Percentiles rank a stretch among this genome's conserved stretches.
Evolutionary conservation across 2,888 invertebrate species (phyloP).

Genomic region (Mechanitis mazaeus): DNA sequence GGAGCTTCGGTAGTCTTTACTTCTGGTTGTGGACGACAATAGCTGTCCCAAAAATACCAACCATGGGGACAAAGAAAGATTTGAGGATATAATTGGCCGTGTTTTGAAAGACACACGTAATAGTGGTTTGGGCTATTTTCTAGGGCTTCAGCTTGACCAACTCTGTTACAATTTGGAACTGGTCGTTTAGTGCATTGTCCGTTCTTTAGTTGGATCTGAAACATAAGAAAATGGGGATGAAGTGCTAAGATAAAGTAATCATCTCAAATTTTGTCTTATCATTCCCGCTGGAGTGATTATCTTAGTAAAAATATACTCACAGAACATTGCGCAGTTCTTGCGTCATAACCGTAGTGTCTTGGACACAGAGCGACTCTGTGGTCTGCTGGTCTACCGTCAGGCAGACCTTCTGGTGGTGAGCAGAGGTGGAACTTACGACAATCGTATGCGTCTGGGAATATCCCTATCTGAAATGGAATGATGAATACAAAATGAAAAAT

Average conservation of each 20-base stretch:
- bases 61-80: constrained; percentile 68
- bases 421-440: constrained; percentile 69
- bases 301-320: constrained; percentile 38
- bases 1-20: constrained; percentile 11
- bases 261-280: too few relatives aligned
- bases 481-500: neutral
- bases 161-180: constrained; percentile 49
- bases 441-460: constrained; percentile 66
- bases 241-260: too few relatives aligned
- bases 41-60: constrained; percentile 59
- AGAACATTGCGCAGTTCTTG: constrained; percentile 63
- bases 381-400: constrained; percentile 58
- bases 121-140: constrained; percentile 57
- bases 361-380: constrained; percentile 61
- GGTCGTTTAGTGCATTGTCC: constrained; percentile 56
- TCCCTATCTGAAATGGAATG: constrained; percentile 51
- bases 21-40: constrained; percentile 51
- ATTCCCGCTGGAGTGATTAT: too few relatives aligned
- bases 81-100: constrained; percentile 50
- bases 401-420: constrained; percentile 57
- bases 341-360: constrained; percentile 60
- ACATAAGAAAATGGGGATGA: constrained; percentile 10
- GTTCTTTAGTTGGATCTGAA: constrained; percentile 51
- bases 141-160: constrained; percentile 55
- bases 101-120: constrained; percentile 56